Base-by-base conservation (phyloP, 2,888 invertebrate genomes). In the Oscheius sp. region DNA sequence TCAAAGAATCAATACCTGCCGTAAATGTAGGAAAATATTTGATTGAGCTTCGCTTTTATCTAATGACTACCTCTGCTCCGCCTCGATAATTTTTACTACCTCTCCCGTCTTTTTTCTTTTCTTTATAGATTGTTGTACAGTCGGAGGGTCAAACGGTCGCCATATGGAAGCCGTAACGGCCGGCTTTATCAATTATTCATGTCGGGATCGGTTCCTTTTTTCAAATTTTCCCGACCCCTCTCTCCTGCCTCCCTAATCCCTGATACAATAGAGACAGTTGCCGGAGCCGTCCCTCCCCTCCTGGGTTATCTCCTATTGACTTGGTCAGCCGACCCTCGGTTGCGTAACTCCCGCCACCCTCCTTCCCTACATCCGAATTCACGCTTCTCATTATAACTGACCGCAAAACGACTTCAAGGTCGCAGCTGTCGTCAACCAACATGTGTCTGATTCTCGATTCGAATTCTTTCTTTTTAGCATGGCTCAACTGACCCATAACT, bases 371-470 rank as follows among this genome's bases (percentile, higher is more conserved):
- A 28, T n/a, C 28, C 50, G 36, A 14, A 38, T 17, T 38, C 22
- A 33, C 22, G 28, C 30, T 45, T 61, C 22, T 61, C 47, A 28
- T 44, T 32, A 59, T 54, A 54, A 54, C 41, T 59, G 41, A 59
- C 59, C 59, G 45, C 59, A 45, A 57, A 33, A 22, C 38, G 22
- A 12, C 33, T 32, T 36, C 47, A 62, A 62, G 62, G 62, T 47
- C 62, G 47, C 62, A 62, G 62, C 62, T 62, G 62, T 62, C 62
- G 45, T 32, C 33, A 45, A 44, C 24, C 45, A 47, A 62, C 45
- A 62, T 62, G 62, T 62, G 47, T 32, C 24, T 47, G 61, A 45
- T n/a, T 47, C 38, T 47, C 47, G 47, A 44, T 22, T 28, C 62
- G 20, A 47, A 26, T 45, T n/a, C 36, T 22, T 36, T 36, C 57